These are phyloP conservation scores for Cyphomyrmex costatus DNA, from an alignment of 1,140 invertebrate species.

Conservation along the genomic window DNA sequence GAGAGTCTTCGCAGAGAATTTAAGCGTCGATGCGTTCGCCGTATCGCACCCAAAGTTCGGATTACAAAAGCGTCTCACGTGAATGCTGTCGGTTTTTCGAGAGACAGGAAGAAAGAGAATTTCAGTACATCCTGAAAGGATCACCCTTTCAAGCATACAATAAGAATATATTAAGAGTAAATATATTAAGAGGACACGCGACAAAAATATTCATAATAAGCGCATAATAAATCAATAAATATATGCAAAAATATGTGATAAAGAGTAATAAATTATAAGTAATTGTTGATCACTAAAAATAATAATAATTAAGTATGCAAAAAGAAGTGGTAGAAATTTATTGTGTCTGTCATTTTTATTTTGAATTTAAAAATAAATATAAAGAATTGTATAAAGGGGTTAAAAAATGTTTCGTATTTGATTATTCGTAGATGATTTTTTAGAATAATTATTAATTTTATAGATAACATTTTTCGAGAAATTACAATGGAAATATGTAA, in stretches of 20 bases:
- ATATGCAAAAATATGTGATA: background rate
- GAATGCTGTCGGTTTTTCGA: constrained; percentile 21
- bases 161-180: background rate
- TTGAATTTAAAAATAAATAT: background rate
- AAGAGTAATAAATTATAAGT: background rate
- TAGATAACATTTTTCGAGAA: background rate
- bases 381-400: background rate
- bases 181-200: background rate
- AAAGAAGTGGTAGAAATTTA: constrained; percentile 1
- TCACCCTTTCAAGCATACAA: background rate
- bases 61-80: constrained; percentile 44
- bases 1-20: constrained; percentile 39
- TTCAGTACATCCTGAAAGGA: constrained; percentile 19
- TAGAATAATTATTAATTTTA: background rate
- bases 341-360: background rate
- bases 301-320: background rate
- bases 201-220: background rate
- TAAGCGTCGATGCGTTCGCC: constrained; percentile 51
- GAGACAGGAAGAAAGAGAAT: constrained; percentile 1
- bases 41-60: constrained; percentile 42
- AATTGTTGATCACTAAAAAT: background rate
- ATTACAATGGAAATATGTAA: constrained; percentile 2
- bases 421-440: background rate
- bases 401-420: background rate
- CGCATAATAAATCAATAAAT: background rate